Base-by-base conservation (phyloP, 2,113 vertebrate genomes). In the Beaufortia kweichowensis region DNA sequence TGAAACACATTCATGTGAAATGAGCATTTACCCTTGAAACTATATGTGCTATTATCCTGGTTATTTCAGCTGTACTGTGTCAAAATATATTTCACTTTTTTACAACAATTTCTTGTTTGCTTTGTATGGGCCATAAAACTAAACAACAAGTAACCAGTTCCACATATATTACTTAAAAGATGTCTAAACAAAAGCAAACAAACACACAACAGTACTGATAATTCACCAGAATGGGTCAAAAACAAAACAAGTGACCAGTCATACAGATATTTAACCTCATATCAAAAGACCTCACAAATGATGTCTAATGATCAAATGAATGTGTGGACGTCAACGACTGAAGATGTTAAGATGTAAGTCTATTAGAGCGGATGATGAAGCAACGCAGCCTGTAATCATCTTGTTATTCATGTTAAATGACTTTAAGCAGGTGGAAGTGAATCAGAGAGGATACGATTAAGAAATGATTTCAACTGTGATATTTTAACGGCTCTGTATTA, bases 401-500 rank as follows among this genome's bases (percentile, higher is more conserved):
- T 35, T n/a, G n/a, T n/a, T n/a, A n/a, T 66, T 77, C 26, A 75
- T 75, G 73, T 75, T 39, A n/a, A 56, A 78, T 63, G 71, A 66
- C 43, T 61, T 65, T 35, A 55, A 60, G 28, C 70, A 78, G 76
- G 70, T 81, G 70, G 70, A 83, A 39, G 59, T 46, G 19, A 65
- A 75, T 75, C 28, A 50, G 23, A 33, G 19, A 56, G 21, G 35
- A 77, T 48, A 28, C 62, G 28, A 76, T 60, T 60, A 33, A 5
- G 15, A 8, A 29, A 28, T 21, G 53, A 24, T 23, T 57, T 35
- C 64, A 73, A 74, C 11, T 19, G 53, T 21, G 14, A 41, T 50
- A 23, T 46, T 77, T 59, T 48, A 35, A 60, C 56, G 43, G 24
- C 66, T 79, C 21, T 1, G 23, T 61, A 50, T 79, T n/a, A 31